Base-by-base conservation (phyloP, 2,113 vertebrate species). In the Caranx melampygus region DNA sequence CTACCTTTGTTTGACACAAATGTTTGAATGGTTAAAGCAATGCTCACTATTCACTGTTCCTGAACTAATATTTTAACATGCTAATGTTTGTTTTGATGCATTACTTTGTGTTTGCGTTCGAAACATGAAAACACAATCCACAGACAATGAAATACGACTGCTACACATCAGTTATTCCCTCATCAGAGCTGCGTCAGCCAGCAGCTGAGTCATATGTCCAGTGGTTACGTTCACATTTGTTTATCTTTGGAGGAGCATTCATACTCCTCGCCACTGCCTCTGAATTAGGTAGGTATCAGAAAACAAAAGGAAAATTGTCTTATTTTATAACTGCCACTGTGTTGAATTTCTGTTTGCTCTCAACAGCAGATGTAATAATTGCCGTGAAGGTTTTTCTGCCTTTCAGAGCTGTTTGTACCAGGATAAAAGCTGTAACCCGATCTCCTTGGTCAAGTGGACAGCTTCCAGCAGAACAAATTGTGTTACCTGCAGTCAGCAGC, bases 401-500 rank as follows among this genome's bases (percentile, higher is more conserved):
- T 44, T 66, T 59, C 37, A 58, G 40, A 81, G 59, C 59, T 66
- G 65, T 85, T 68, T 76, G 52, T 47, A 18, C 40, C 35, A 65
- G 57, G 37, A 68, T 73, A 62, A 79, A 72, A 83, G 71, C 52
- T 66, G 35, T 7, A 44, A 20, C 64, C 45, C 60, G 37, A 37
- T 72, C 18, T 68, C 44, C 58, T 66, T 70, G 52, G 71, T 42
- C 20, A 34, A 80, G 69, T 80, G 69, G 65, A 31, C 69, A 45
- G 54, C 18, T 61, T 67, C 34, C 54, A 82, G 64, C 67, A 49
- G 13, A 73, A 61, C 68, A 68, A 63, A 61, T 40, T 0, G 4
- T 64, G 49, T 68, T 45, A 81, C 72, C 40, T 57, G 62, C 15
- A 54, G 52, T 61, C 54, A 75, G 59, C 66, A 75, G 60, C 69